Evolutionary conservation across 1,140 invertebrate species (phyloP).

Genomic region (Glossosoma conforme): DNA sequence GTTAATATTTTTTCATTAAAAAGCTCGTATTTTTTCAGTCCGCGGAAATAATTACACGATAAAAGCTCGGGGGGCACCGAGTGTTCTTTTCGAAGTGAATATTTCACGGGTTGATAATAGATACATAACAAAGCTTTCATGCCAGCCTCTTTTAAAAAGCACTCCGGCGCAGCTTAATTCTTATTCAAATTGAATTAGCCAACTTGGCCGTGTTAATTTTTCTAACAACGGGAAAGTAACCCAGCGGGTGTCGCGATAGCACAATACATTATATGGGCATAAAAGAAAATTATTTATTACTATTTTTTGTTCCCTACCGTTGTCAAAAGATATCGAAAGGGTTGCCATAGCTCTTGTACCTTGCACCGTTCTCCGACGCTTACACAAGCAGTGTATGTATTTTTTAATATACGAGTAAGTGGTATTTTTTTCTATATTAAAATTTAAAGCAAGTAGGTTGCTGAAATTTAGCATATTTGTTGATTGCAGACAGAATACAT

Average conservation of each 20-base stretch:
- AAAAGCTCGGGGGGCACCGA: too few relatives aligned
- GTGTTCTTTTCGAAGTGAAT: too few relatives aligned
- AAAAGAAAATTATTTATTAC: slow-evolving; percentile 31
- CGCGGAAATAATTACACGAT: too few relatives aligned
- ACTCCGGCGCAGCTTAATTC: slow-evolving; percentile 25
- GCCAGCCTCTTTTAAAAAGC: slow-evolving; percentile 19
- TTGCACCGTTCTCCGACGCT: too few relatives aligned
- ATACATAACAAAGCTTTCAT: slow-evolving; percentile 31
- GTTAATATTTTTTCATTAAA: too few relatives aligned
- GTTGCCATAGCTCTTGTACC: slow-evolving; percentile 12
- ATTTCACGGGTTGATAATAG: slow-evolving; percentile 27
- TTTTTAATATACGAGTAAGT: too few relatives aligned
- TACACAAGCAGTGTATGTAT: too few relatives aligned
- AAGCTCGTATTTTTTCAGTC: too few relatives aligned
- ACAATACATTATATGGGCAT: slow-evolving; percentile 28
- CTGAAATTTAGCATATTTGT: too few relatives aligned
- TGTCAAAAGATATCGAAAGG: slow-evolving; percentile 18
- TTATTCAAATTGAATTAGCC: slow-evolving; percentile 31
- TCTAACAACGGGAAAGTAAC: slow-evolving; percentile 28
- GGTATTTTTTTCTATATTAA: too few relatives aligned
- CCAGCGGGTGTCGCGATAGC: slow-evolving; percentile 12
- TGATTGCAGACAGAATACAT: too few relatives aligned
- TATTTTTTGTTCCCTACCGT: slow-evolving; percentile 13
- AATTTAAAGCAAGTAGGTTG: too few relatives aligned
- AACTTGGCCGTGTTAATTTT: slow-evolving; percentile 30